A percentile compares a stretch with the other conserved stretches of the same genome.
phyloP scores from a whole-genome alignment of 2,113 vertebrate genomes.

The Rissa tridactyla region DNA sequence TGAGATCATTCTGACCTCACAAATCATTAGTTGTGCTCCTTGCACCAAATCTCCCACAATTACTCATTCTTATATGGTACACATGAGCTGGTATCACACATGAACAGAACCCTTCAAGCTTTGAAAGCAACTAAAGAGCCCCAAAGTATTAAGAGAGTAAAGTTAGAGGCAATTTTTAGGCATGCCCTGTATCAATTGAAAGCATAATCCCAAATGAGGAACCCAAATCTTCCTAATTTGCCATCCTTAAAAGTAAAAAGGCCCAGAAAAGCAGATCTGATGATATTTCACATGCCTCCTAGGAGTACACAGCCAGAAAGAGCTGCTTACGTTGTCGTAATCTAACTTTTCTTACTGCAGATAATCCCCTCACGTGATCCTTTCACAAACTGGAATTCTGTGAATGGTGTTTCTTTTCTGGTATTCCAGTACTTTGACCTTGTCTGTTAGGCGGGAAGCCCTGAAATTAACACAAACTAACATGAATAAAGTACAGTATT shows the following conservation, averaged over 20 bases:
- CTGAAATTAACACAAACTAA: not conserved
- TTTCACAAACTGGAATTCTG: not conserved
- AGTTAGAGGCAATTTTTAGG: not conserved
- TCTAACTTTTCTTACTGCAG: not conserved
- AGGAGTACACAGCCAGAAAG: not conserved
- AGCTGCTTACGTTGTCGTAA: not conserved
- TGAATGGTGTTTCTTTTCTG: not conserved
- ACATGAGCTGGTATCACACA: accelerated
- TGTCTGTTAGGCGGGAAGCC: not conserved
- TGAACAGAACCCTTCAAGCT: not conserved
- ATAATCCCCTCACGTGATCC: not conserved
- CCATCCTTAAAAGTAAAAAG: not conserved
- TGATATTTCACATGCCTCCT: not conserved
- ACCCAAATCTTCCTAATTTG: not conserved
- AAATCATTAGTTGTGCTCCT: not conserved
- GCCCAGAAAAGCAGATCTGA: not conserved
- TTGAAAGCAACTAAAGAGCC: not conserved
- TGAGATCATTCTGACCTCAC: not conserved
- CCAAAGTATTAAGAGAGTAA: not conserved
- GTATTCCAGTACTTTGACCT: not conserved
- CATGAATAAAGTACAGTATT: not conserved
- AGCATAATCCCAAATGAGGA: not conserved
- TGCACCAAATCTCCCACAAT: not conserved
- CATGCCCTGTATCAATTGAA: not conserved
- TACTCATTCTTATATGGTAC: not conserved